Evolutionary conservation across 2,888 invertebrate species (phyloP), one percentile per base, ranked within the genome.

Genomic region (Drosophila nr. perissopoda): DNA sequence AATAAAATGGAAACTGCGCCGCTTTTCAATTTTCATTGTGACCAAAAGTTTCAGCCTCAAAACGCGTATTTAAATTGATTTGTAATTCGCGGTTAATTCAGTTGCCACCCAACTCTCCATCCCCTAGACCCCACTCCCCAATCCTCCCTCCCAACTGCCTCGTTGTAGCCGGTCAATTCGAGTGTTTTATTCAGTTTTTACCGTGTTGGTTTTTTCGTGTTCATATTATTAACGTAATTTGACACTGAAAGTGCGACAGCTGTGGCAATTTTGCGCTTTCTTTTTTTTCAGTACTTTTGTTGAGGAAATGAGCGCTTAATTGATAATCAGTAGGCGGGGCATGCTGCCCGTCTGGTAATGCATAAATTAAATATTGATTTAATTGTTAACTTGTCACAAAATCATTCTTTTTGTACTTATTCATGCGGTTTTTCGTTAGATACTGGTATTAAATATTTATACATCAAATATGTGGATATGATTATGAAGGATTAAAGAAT

Each of bases 11-110:
- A 76, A 83, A 80, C 38, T 59, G 42, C 40, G 65, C 40, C 49
- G 61, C 69, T 49, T 63, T 73, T 73, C 59, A 65, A 79, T 74
- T 74, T 80, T 63, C 74, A 70, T 69, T 72, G 69, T 68, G 59
- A 27, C 52, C 42, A 25, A 61, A 65, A 75, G 60, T 75, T 77
- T 78, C 59, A 53, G 64, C 59, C 66, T 54, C 57, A 67, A 78
- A 80, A 73, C 58, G 49, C 66, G 68, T 77, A 85, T 87, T 86
- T 86, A 80, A 87, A 87, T 87, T 88, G 88, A 87, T 86, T 88
- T 88, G 83, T 88, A 86, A 87, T 83, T 88, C 80, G 83, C 70
- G 85, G 83, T 87, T 82, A 85, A 87, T 86, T 80, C 76, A 57
- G 57, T 80, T 77, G 65, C 31, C 38, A 27, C n/a, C 40, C 21